phyloP scores from a whole-genome alignment of 92 coral and sea anemone genomes.

The Phymanthus crucifer region DNA sequence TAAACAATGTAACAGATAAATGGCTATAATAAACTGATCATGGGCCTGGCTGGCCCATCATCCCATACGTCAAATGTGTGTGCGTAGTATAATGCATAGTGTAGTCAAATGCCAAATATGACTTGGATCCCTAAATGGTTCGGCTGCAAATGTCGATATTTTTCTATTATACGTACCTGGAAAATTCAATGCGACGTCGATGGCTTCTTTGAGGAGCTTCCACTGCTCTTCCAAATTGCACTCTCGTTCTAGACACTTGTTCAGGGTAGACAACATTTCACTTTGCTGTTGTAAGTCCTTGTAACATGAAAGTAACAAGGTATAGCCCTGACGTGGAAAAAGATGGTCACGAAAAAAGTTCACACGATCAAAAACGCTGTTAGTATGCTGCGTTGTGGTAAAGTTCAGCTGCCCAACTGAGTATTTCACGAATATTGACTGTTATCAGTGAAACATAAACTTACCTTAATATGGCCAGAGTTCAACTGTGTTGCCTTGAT shows the following conservation, averaged over 20 bases:
- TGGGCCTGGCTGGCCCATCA: no score
- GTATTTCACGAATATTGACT: no score
- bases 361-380: no score
- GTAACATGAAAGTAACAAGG: slow-evolving; percentile 20
- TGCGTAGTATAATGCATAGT: no score
- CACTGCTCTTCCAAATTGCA: not conserved
- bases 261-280: slow-evolving; percentile 12
- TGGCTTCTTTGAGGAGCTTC: slow-evolving; percentile 12
- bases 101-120: not conserved
- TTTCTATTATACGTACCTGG: slow-evolving; percentile 11
- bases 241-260: slow-evolving; percentile 10
- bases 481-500: slow-evolving; percentile 29
- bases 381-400: no score
- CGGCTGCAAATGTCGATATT: no score
- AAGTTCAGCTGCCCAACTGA: no score
- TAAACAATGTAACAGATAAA: no score
- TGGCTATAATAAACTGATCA: no score
- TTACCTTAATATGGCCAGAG: slow-evolving; percentile 42
- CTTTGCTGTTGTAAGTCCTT: slow-evolving; percentile 1
- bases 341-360: no score
- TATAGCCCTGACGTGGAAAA: slow-evolving; percentile 4
- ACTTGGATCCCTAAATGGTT: no score
- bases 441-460: not conserved
- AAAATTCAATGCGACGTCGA: slow-evolving; percentile 11
- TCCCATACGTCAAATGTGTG: no score